These are phyloP conservation scores for Thecophora atra DNA, from an alignment of 2,888 invertebrate genomes.

Conservation along the genomic window DNA sequence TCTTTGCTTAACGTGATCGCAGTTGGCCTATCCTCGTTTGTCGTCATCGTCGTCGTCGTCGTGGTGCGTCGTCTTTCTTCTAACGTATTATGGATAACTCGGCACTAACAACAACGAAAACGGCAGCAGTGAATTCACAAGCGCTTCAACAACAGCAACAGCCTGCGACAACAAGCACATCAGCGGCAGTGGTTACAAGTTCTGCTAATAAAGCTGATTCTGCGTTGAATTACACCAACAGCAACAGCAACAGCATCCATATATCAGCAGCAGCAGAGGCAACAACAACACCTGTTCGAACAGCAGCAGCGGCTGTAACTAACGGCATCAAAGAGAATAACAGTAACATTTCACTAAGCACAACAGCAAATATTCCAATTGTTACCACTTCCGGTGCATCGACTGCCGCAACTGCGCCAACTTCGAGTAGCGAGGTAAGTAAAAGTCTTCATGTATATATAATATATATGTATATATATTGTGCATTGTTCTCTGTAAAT, in stretches of 20 bases:
- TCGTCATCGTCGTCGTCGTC: constrained; percentile 33
- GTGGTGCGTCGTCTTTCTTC: constrained; percentile 41
- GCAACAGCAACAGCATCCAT: constrained; percentile 45
- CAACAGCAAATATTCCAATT: constrained; percentile 51
- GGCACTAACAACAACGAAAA: constrained; percentile 54
- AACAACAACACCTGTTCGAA: constrained; percentile 48
- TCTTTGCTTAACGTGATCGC: constrained; percentile 12
- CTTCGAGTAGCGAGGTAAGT: constrained; percentile 49
- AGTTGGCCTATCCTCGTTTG: constrained; percentile 32
- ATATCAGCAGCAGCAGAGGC: constrained; percentile 45
- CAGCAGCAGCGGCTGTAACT: constrained; percentile 53
- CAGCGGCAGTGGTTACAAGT: constrained; percentile 44
- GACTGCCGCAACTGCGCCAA: constrained; percentile 39
- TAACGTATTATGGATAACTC: constrained; percentile 62
- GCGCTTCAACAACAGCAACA: constrained; percentile 48
- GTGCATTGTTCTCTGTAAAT: background rate
- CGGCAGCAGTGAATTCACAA: constrained; percentile 44
- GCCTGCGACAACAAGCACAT: constrained; percentile 47
- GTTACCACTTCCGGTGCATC: constrained; percentile 49
- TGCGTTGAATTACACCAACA: constrained; percentile 36
- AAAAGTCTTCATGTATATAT: background rate
- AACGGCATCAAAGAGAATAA: constrained; percentile 65
- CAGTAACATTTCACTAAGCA: constrained; percentile 59
- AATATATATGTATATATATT: background rate
- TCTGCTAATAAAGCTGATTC: constrained; percentile 31